Percentiles rank a stretch among this genome's conserved stretches.
phyloP scores from a whole-genome alignment of 2,888 invertebrate species.

The Melieria picta region DNA sequence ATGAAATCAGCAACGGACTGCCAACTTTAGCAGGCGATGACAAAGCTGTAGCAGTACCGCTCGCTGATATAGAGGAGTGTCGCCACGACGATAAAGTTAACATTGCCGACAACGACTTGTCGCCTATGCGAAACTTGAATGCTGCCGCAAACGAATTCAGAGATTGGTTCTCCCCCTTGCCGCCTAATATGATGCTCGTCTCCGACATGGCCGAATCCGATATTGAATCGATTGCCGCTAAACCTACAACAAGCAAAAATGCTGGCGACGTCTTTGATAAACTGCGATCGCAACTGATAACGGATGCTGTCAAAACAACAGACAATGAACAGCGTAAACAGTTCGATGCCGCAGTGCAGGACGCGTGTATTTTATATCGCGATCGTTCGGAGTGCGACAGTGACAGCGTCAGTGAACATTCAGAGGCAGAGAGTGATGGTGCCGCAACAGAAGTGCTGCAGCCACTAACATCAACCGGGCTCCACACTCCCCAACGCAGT shows the following conservation, averaged over 20 bases:
- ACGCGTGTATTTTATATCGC: conserved; percentile 17
- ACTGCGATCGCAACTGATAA: too few species aligned
- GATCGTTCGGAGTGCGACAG: conserved; percentile 20
- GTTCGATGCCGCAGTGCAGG: too few species aligned
- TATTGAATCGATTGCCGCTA: conserved; percentile 8
- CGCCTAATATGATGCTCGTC: conserved; percentile 15
- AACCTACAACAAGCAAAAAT: neutral
- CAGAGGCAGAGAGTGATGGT: neutral
- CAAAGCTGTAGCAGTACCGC: neutral
- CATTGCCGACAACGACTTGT: neutral
- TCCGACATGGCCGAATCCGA: conserved; percentile 10
- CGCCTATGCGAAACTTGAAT: neutral
- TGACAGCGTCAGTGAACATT: conserved; percentile 8
- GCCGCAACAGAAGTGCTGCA: neutral
- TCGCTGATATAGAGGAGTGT: conserved; percentile 23
- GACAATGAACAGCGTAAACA: too few species aligned
- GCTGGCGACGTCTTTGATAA: too few species aligned
- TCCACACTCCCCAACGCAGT: conserved; percentile 12
- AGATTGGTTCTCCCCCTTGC: conserved; percentile 7
- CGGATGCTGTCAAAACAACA: too few species aligned
- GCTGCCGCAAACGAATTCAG: conserved; percentile 18
- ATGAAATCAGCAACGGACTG: neutral
- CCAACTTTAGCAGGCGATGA: neutral
- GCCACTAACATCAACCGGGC: neutral
- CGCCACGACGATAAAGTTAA: neutral